These are phyloP conservation scores for Drosophila malerkotliana DNA, from an alignment of 1,140 invertebrate species.

Conservation along the genomic window DNA sequence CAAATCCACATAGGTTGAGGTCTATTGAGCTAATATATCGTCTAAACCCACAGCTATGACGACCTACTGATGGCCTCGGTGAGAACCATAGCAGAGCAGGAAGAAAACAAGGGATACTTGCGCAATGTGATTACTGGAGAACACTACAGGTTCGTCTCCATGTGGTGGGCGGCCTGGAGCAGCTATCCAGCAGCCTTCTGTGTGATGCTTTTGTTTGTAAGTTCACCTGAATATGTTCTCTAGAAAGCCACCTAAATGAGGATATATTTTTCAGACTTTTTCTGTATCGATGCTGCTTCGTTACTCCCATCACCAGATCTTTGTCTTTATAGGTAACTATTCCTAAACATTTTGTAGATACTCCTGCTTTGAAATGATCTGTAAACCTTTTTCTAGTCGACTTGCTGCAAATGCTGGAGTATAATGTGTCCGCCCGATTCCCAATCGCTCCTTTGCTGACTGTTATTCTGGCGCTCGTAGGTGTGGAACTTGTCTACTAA, in stretches of 20 bases:
- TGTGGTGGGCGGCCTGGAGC: slow-evolving; percentile 97
- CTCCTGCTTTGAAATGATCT: background rate
- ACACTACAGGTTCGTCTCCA: slow-evolving; percentile 98
- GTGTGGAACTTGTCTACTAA: slow-evolving; percentile 87
- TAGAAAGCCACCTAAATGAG: background rate
- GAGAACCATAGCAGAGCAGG: slow-evolving; percentile 96
- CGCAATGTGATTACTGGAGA: slow-evolving; percentile 99
- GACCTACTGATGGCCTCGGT: slow-evolving; percentile 98
- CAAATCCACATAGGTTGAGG: background rate
- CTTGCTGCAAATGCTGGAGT: slow-evolving; percentile 98
- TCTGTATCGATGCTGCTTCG: slow-evolving; percentile 98
- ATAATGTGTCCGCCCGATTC: slow-evolving; percentile 96
- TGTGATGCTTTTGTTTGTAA: slow-evolving; percentile 99
- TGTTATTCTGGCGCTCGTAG: slow-evolving; percentile 98
- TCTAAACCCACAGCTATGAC: slow-evolving; percentile 88
- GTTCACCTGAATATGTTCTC: slow-evolving; percentile 84
- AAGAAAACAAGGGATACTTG: slow-evolving; percentile 97
- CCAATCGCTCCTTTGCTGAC: slow-evolving; percentile 98
- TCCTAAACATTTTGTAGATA: background rate
- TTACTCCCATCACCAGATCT: slow-evolving; percentile 99
- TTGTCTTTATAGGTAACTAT: slow-evolving; percentile 97
- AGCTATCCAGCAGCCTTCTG: slow-evolving; percentile 97
- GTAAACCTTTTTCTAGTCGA: slow-evolving; percentile 89
- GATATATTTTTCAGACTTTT: slow-evolving; percentile 90
- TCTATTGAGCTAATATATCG: background rate